Evolutionary conservation across 1,140 invertebrate genomes (phyloP), one percentile per base, ranked within the genome.

Genomic region (Eufriesea mexicana): DNA sequence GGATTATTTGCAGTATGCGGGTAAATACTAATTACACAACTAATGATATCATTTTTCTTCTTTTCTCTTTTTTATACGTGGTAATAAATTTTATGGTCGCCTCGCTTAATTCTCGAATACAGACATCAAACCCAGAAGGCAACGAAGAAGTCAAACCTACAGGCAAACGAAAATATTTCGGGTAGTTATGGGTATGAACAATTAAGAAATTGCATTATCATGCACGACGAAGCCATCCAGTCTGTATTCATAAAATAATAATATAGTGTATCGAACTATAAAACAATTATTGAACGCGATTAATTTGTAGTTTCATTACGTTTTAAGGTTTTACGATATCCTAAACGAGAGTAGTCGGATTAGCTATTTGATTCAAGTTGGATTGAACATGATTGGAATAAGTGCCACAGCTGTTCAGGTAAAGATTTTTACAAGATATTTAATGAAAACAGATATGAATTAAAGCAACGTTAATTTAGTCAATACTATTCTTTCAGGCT

Each of bases 321-420:
- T 35, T 72, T 72, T 7, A 7, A 78, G 76, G 64, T 78, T 68
- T 35, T 78, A 67, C 25, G n/a, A 47, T 7, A 45, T 57, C 9
- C 10, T 68, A 0, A 47, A 70, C 8, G n/a, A n/a, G 5, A 54
- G 23, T 2, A 67, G 51, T 42, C 64, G 51, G 14, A 68, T 7
- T 8, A 67, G 16, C 9, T 78, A 68, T n/a, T 57, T 78, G n/a
- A 7, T 68, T 78, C 64, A 68, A 23, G 35, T 78, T 20, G 64
- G 64, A 8, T 9, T 78, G 12, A 78, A 68, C 9, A 68, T 78
- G 64, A 47, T 78, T 16, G 42, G 47, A 1, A 55, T 78, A 18
- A 78, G 76, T 20, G n/a, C 28, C n/a, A 57, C 51, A 28, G 76
- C 76, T 28, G 62, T 78, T 47, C 61, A 68, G 23, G 76, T 68